Base-by-base conservation (phyloP, 2,888 invertebrate genomes). In the Nomada flava region DNA sequence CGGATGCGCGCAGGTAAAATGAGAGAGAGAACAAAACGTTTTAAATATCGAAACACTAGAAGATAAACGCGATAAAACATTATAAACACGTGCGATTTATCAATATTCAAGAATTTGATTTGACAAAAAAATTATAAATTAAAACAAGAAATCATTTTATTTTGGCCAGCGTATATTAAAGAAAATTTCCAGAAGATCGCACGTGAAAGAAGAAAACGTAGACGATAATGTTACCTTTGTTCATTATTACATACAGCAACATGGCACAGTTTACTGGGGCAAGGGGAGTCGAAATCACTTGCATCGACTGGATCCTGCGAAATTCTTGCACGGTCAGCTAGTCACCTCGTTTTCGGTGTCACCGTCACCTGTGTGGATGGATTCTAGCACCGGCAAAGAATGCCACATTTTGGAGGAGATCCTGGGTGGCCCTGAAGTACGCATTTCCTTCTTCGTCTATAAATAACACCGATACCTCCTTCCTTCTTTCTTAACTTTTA, bases 281-380 rank as follows among this genome's bases (percentile, higher is more conserved):
- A 96, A 95, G 82, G 97, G 97, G 18, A 96, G 97, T 0, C 95
- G 96, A 73, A 90, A 95, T 18, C 95, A 95, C 0, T 94, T 99
- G 23, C 92, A 94, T 72, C 95, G 94, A 63, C 94, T 99, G 42
- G 95, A 97, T 71, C 94, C 97, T 0, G 95, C 96, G 11, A 96
- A 96, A 90, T 97, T 97, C 93, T 94, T 99, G 11, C 97, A 98
- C 94, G 96, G 97, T 29, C 98, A 99, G 94, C 94, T 99, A 55
- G 95, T 95, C 68, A 96, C 96, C 7, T 95, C 96, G 11, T 99
- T 99, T 93, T 96, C 97, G 18, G 93, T 97, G 0, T 94, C 95
- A 0, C 96, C 97, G 85, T 97, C 98, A 13, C 99, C 99, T 0
- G 96, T 99, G 20, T 99, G 99, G 99, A 98, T 99, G 98, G 99